These are phyloP conservation scores for Drosophila paracracens DNA, from an alignment of 2,888 invertebrate species.

Conservation along the genomic window DNA sequence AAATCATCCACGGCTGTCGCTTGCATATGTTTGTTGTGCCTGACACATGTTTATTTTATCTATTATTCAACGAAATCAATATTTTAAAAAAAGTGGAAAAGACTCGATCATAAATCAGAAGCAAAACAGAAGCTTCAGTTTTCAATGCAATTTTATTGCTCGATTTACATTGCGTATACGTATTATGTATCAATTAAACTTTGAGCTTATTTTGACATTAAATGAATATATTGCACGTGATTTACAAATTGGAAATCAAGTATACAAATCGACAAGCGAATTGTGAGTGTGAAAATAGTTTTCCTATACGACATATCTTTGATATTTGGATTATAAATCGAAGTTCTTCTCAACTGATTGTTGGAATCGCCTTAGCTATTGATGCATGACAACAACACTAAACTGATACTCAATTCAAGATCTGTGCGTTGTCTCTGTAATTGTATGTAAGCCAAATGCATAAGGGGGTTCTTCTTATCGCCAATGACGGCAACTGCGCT, in stretches of 20 bases:
- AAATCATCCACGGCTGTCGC: slow-evolving; percentile 15
- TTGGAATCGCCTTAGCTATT: slow-evolving; percentile 22
- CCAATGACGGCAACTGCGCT: slow-evolving; percentile 18
- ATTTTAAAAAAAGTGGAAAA: background rate
- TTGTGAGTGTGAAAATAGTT: background rate
- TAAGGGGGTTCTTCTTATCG: slow-evolving; percentile 64
- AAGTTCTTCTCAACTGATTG: slow-evolving; percentile 41
- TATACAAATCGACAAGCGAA: background rate
- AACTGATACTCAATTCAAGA: slow-evolving; percentile 30
- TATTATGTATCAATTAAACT: background rate
- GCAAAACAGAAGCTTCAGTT: background rate
- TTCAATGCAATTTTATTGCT: background rate
- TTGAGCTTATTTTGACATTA: background rate
- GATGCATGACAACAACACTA: slow-evolving; percentile 25
- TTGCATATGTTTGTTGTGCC: slow-evolving; percentile 4
- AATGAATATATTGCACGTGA: background rate
- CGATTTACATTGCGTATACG: slow-evolving; percentile 15
- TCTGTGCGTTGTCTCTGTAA: slow-evolving; percentile 24
- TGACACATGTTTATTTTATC: background rate
- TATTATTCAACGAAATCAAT: background rate
- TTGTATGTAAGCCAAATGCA: slow-evolving; percentile 19
- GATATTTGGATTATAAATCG: slow-evolving; percentile 10
- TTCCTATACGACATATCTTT: slow-evolving; percentile 6
- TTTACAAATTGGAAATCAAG: background rate
- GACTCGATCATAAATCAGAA: background rate